These are phyloP conservation scores for Allacma fusca DNA, from an alignment of 2,888 invertebrate genomes.

Conservation along the genomic window DNA sequence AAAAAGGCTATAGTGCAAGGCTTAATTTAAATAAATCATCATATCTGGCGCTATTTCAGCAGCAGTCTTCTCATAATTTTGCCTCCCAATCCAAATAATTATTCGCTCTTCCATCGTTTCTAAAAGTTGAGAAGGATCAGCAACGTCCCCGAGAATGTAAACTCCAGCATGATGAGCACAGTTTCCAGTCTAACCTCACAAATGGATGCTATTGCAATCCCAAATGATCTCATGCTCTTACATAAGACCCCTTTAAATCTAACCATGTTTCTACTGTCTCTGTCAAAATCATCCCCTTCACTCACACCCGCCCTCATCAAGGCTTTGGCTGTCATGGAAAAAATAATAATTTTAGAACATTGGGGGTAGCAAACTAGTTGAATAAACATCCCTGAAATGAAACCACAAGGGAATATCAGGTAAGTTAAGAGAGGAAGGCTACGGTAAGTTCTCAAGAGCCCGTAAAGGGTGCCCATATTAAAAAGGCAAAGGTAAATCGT, in stretches of 20 bases:
- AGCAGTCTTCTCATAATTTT: too few relatives aligned
- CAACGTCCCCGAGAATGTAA: constrained; percentile 10
- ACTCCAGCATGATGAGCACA: constrained; percentile 16
- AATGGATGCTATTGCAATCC: constrained; percentile 11
- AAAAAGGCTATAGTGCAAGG: too few relatives aligned
- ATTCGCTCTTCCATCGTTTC: too few relatives aligned
- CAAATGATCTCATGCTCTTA: not conserved
- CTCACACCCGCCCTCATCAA: not conserved
- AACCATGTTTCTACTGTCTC: too few relatives aligned
- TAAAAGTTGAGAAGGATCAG: not conserved
- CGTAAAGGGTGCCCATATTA: constrained; percentile 13
- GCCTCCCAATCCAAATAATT: too few relatives aligned
- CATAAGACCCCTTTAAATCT: too few relatives aligned
- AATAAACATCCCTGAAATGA: not conserved
- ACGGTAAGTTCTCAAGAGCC: not conserved
- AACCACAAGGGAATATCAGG: not conserved
- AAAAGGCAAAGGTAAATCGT: constrained; percentile 19
- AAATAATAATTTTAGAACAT: not conserved
- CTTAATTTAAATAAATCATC: too few relatives aligned
- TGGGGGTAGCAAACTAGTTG: not conserved
- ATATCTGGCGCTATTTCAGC: too few relatives aligned
- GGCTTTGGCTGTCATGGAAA: not conserved
- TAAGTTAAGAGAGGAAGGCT: not conserved
- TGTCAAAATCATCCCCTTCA: not conserved
- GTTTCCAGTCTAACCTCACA: not conserved